Percentiles rank a stretch among this genome's conserved stretches.
Conservation (phyloP, 2,797 vertebrate genomes). For the Sus cebifrons region DNA sequence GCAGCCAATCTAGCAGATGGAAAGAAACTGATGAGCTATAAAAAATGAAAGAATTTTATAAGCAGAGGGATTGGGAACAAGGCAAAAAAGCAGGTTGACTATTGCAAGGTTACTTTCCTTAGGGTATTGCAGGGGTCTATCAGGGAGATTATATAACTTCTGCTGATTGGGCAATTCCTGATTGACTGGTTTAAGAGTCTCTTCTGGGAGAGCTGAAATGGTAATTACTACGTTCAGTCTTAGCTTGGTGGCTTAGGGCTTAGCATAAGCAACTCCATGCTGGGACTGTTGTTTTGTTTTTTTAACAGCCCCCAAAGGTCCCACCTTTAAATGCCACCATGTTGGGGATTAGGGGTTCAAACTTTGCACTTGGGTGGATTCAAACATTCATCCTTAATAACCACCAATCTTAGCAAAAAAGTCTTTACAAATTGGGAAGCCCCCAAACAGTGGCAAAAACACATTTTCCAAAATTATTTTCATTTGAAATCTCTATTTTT, state of each 20-base stretch:
- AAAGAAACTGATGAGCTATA: neutral
- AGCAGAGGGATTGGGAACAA: neutral
- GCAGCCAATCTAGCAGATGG: neutral
- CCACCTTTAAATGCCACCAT: neutral
- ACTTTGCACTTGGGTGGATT: neutral
- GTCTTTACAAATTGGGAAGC: neutral
- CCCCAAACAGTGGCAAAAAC: neutral
- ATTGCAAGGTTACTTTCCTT: neutral
- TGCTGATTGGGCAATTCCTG: neutral
- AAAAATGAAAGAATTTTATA: neutral
- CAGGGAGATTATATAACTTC: neutral
- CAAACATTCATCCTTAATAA: neutral
- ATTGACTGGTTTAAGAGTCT: neutral
- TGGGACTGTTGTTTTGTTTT: neutral
- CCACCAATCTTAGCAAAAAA: neutral
- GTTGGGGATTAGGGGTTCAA: neutral
- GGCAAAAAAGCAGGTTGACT: neutral
- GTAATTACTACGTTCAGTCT: neutral
- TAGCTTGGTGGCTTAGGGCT: neutral
- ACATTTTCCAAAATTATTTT: neutral
- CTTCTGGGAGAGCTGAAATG: neutral
- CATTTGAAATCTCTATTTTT: neutral
- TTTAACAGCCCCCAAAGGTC: neutral
- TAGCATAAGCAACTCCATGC: neutral
- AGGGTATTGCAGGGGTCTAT: no score